Percentiles rank a stretch among this genome's conserved stretches.
Evolutionary conservation across 2,113 vertebrate genomes (phyloP).

Genomic region (Lanius ludovicianus): DNA sequence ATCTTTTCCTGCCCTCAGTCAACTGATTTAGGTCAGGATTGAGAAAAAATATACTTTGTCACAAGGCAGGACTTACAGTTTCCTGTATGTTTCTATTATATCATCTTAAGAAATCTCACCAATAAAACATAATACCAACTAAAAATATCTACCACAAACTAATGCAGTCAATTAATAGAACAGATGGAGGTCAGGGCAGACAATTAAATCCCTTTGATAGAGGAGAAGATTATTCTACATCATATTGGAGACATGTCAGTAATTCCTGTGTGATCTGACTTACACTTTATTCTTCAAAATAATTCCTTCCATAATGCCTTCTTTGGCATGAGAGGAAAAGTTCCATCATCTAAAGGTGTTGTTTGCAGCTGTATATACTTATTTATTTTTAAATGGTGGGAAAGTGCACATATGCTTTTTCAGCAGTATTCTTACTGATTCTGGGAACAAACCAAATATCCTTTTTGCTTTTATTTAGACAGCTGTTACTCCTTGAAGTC

Average conservation of each 20-base stretch:
- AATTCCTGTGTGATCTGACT: slow-evolving; percentile 44
- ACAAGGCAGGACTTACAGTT: background rate
- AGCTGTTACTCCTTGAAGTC: background rate
- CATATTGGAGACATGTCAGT: slow-evolving; percentile 27
- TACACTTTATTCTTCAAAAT: slow-evolving; percentile 22
- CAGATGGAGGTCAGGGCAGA: slow-evolving; percentile 38
- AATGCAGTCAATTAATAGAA: slow-evolving; percentile 45
- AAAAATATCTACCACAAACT: slow-evolving; percentile 36
- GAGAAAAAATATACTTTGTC: background rate
- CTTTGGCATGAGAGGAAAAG: background rate
- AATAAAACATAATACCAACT: slow-evolving; percentile 24
- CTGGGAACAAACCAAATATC: background rate
- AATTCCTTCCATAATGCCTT: slow-evolving; percentile 9
- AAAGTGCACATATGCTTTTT: background rate
- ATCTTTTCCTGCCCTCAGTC: background rate
- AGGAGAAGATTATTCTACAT: slow-evolving; percentile 38
- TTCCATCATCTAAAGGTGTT: background rate
- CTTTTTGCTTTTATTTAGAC: background rate
- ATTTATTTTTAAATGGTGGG: background rate
- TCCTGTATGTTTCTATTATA: background rate
- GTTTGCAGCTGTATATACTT: background rate
- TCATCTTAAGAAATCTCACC: slow-evolving; percentile 2
- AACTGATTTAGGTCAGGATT: slow-evolving; percentile 6
- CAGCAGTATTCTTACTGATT: background rate
- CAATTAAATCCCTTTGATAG: slow-evolving; percentile 39